Conservation (phyloP, 2,888 invertebrate species). For the Trachelus stipa region DNA sequence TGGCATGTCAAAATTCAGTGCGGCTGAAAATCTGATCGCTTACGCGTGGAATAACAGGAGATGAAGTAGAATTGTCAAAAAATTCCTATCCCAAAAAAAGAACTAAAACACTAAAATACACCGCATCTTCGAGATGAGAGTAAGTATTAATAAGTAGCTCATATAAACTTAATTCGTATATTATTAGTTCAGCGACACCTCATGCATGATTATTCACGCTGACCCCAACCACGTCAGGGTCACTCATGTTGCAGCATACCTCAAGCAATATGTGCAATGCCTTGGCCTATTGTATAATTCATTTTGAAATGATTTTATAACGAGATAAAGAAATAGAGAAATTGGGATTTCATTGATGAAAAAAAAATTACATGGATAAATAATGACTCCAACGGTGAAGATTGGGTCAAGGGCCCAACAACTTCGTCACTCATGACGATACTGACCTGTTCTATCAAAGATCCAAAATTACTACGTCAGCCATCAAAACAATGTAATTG, state of each 20-base stretch:
- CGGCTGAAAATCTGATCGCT: background rate
- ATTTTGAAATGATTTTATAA: background rate
- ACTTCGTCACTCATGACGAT: background rate
- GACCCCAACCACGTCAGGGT: background rate
- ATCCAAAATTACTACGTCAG: background rate
- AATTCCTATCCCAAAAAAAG: background rate
- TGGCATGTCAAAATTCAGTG: background rate
- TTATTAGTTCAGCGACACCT: background rate
- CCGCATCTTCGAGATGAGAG: background rate
- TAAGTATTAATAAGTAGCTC: background rate
- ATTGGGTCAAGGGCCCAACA: background rate
- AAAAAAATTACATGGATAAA: background rate
- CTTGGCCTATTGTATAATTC: background rate
- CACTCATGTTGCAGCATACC: background rate
- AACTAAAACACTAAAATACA: background rate
- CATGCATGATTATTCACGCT: background rate
- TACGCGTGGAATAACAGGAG: background rate
- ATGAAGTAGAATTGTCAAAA: background rate
- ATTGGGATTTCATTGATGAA: background rate
- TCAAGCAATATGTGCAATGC: background rate
- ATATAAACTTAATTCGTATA: background rate
- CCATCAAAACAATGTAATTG: conserved; percentile 4
- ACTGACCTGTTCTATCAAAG: background rate
- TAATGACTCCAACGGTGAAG: background rate
- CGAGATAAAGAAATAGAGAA: background rate